Evolutionary conservation across 1,140 invertebrate species (phyloP).

Genomic region (Drosophila sp.): DNA sequence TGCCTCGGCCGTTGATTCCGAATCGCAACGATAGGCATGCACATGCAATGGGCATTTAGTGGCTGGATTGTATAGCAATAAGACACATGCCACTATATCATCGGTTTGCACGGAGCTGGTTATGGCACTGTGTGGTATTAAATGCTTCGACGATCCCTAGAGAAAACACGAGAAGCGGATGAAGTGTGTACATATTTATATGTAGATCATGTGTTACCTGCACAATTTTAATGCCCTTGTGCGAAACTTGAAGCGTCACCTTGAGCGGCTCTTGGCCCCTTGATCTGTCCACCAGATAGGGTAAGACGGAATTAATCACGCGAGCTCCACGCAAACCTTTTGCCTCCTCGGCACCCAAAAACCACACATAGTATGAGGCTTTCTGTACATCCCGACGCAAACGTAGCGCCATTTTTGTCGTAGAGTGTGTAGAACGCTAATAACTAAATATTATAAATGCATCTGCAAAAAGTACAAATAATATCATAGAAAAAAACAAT

Average conservation of each 20-base stretch:
- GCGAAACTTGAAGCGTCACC: slow-evolving; percentile 93
- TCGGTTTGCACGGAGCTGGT: slow-evolving; percentile 93
- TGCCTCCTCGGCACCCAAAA: slow-evolving; percentile 97
- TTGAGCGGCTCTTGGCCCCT: slow-evolving; percentile 95
- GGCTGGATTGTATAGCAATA: slow-evolving; percentile 95
- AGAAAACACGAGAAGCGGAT: background rate
- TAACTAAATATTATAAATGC: slow-evolving; percentile 1
- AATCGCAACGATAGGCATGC: slow-evolving; percentile 97
- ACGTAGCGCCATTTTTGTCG: slow-evolving; percentile 86
- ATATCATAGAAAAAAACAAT: background rate
- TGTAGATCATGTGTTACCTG: slow-evolving; percentile 84
- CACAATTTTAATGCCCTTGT: slow-evolving; percentile 96
- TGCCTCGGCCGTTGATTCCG: slow-evolving; percentile 94
- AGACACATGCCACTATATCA: slow-evolving; percentile 95
- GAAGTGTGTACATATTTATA: background rate
- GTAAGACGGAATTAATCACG: slow-evolving; percentile 92
- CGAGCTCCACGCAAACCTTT: slow-evolving; percentile 92
- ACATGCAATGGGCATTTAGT: slow-evolving; percentile 94
- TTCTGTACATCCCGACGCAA: slow-evolving; percentile 95
- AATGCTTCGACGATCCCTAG: slow-evolving; percentile 92
- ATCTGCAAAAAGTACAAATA: background rate
- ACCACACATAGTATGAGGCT: slow-evolving; percentile 99
- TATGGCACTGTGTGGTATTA: slow-evolving; percentile 96
- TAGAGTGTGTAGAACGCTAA: background rate
- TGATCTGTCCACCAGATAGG: slow-evolving; percentile 92